Percentiles rank a stretch among this genome's conserved stretches.
These are phyloP conservation scores for Danaus chrysippus DNA, from an alignment of 2,888 invertebrate species.

Conservation along the genomic window DNA sequence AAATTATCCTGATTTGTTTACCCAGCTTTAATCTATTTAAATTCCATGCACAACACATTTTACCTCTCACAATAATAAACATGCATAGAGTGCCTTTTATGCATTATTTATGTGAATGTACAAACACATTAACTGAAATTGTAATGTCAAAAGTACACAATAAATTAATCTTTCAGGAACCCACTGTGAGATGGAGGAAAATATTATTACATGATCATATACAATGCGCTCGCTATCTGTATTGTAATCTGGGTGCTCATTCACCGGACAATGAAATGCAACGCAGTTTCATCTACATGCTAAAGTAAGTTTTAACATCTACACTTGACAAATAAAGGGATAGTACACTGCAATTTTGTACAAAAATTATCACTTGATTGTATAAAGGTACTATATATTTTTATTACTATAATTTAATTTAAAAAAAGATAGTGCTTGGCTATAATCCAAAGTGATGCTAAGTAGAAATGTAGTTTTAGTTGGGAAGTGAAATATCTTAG, in stretches of 20 bases:
- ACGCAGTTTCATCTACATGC: slow-evolving; percentile 59
- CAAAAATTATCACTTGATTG: slow-evolving; percentile 4
- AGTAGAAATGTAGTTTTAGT: no score
- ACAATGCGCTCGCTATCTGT: slow-evolving; percentile 64
- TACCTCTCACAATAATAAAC: not conserved
- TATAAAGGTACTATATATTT: not conserved
- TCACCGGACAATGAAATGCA: slow-evolving; percentile 46
- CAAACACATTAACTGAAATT: slow-evolving; percentile 7
- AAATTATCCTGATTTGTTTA: no score
- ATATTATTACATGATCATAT: slow-evolving; percentile 62
- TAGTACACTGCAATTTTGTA: not conserved
- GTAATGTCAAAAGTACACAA: slow-evolving; percentile 7
- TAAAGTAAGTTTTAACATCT: slow-evolving; percentile 52
- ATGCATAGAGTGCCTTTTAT: not conserved
- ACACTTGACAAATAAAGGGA: slow-evolving; percentile 15
- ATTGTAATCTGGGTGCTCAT: slow-evolving; percentile 60
- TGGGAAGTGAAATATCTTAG: no score
- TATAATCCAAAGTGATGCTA: no score
- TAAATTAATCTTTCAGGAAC: slow-evolving; percentile 46
- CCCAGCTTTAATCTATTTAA: no score
- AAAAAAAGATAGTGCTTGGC: no score
- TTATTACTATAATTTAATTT: no score
- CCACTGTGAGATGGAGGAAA: slow-evolving; percentile 65
- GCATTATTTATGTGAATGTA: not conserved
- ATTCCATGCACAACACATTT: no score